A percentile compares a stretch with the other conserved stretches of the same genome.
These are phyloP conservation scores for Frankliniella intonsa DNA, from an alignment of 2,888 invertebrate genomes.

Conservation along the genomic window DNA sequence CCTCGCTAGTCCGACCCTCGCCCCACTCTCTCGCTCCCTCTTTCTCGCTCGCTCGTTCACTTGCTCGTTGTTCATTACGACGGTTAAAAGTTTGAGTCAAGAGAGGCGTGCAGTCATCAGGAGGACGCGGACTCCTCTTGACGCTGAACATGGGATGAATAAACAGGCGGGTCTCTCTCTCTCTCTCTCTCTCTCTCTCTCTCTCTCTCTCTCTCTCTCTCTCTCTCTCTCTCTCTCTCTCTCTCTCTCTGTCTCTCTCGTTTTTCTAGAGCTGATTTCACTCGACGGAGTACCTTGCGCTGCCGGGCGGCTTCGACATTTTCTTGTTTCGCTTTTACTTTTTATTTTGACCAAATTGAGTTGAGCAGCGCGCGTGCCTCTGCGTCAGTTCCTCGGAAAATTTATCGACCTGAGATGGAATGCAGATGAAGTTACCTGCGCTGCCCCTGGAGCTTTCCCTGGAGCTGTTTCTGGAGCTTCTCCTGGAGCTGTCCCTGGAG, in stretches of 20 bases:
- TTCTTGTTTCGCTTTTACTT: not conserved
- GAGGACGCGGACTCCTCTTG: too few species aligned
- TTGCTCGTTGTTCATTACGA: too few species aligned
- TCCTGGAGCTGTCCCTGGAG: too few species aligned
- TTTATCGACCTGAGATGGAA: not conserved
- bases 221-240: not conserved
- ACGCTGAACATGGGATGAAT: too few species aligned
- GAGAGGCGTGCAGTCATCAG: too few species aligned
- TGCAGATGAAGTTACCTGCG: constrained; percentile 7
- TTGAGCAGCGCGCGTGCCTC: not conserved
- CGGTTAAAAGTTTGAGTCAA: too few species aligned
- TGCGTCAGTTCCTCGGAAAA: not conserved
- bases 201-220: not conserved
- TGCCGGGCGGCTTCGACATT: not conserved
- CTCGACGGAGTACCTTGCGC: too few species aligned
- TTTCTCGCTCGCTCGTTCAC: not conserved
- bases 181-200: too few species aligned
- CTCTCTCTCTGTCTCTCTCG: not conserved
- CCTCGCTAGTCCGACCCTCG: not conserved
- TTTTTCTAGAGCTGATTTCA: too few species aligned
- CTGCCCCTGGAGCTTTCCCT: not conserved
- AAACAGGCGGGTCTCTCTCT: too few species aligned
- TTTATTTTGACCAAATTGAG: not conserved
- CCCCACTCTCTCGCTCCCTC: not conserved
- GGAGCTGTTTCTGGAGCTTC: too few species aligned